Conservation (phyloP, 2,888 invertebrate species). For the Leucania comma region DNA sequence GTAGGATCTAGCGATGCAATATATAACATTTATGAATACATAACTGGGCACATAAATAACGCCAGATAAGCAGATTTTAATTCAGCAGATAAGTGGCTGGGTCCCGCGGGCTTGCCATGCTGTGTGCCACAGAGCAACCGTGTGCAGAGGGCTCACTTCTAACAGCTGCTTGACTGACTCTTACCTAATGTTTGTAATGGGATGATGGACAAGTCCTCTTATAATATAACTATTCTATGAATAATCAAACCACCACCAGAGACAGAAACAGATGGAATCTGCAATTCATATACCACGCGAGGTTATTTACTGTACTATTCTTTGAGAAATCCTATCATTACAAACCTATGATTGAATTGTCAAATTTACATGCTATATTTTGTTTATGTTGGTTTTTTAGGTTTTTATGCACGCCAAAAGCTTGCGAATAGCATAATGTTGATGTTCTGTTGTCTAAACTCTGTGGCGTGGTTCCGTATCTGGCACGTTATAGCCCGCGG, state of each 20-base stretch:
- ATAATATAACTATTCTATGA: neutral
- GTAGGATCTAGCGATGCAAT: slow-evolving; percentile 47
- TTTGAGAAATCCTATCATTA: too few relatives aligned
- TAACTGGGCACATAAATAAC: slow-evolving; percentile 64
- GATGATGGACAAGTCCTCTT: slow-evolving; percentile 4
- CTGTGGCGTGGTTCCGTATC: slow-evolving; percentile 47
- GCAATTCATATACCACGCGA: neutral
- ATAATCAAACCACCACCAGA: too few relatives aligned
- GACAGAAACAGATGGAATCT: neutral
- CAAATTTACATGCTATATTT: neutral
- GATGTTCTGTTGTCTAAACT: neutral
- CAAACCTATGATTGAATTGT: too few relatives aligned
- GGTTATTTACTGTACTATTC: too few relatives aligned
- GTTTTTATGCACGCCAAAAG: neutral
- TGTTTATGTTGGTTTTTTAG: neutral
- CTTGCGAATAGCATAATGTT: neutral
- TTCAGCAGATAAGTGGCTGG: slow-evolving; percentile 64
- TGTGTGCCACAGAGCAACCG: slow-evolving; percentile 7
- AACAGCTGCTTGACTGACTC: neutral
- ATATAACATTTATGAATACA: slow-evolving; percentile 62
- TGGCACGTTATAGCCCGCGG: slow-evolving; percentile 35
- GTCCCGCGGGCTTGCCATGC: slow-evolving; percentile 47
- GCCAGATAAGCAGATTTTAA: slow-evolving; percentile 67
- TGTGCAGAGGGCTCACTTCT: slow-evolving; percentile 31
- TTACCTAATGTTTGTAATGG: neutral